Evolutionary conservation across 2,113 vertebrate species (phyloP).

Genomic region (Dipodomys ordii): DNA sequence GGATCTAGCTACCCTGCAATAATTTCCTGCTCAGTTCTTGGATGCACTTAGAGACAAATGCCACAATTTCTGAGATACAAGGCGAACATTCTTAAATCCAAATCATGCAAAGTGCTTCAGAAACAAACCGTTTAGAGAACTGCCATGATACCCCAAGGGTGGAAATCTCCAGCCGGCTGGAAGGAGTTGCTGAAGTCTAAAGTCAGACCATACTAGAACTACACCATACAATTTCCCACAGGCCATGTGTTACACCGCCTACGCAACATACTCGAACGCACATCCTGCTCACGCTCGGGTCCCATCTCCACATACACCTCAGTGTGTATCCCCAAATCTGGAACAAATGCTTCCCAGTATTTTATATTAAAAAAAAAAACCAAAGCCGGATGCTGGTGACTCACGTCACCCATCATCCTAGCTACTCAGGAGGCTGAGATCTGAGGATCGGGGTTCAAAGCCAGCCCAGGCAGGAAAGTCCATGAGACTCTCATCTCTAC

Average conservation of each 20-base stretch:
- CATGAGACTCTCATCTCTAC: too few relatives aligned
- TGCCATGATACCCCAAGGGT: background rate
- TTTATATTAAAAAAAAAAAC: background rate
- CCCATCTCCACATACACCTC: background rate
- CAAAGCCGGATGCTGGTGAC: too few relatives aligned
- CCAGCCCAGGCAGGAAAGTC: too few relatives aligned
- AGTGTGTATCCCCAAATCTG: background rate
- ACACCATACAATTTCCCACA: too few relatives aligned
- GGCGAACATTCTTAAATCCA: background rate
- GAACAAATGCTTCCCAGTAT: background rate
- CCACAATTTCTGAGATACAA: background rate
- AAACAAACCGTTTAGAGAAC: background rate
- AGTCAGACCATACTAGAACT: background rate
- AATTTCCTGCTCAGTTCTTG: background rate
- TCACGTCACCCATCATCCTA: too few relatives aligned
- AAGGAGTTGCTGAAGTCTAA: background rate
- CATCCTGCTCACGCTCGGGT: background rate
- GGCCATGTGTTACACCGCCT: rapidly evolving
- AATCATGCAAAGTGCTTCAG: background rate
- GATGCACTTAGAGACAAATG: background rate
- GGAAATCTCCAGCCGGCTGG: background rate
- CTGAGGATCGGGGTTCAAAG: too few relatives aligned
- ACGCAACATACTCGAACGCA: background rate
- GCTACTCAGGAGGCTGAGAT: too few relatives aligned
- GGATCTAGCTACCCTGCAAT: background rate